Percentiles rank a stretch among this genome's conserved stretches.
Evolutionary conservation across 2,797 vertebrate genomes (phyloP).

Genomic region (Sciaenops ocellatus): DNA sequence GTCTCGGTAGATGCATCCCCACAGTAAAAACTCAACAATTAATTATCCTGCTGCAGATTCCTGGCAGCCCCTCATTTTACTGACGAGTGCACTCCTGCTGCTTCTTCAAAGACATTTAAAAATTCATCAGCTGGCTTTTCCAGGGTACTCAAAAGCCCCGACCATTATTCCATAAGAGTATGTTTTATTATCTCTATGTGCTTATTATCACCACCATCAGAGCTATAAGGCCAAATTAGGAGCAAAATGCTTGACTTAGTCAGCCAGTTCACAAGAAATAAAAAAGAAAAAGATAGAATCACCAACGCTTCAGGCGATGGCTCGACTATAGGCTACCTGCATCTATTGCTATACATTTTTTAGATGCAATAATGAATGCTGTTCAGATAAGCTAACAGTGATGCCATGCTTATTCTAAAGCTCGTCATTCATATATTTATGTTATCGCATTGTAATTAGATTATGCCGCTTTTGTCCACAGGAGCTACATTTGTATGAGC

Average conservation of each 20-base stretch:
- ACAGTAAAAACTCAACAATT: conserved; percentile 86
- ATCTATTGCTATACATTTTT: not conserved
- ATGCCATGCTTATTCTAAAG: not conserved
- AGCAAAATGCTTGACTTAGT: conserved; percentile 61
- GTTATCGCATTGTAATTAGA: conserved; percentile 20
- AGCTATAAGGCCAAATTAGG: conserved; percentile 60
- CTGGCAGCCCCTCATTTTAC: conserved; percentile 82
- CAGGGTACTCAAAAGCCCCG: conserved; percentile 70
- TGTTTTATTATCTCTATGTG: conserved; percentile 77
- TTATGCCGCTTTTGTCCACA: conserved; percentile 27
- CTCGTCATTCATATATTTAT: conserved; percentile 11
- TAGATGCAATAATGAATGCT: not conserved
- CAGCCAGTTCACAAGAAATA: conserved; percentile 42
- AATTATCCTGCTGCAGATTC: conserved; percentile 85
- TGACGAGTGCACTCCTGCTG: conserved; percentile 81
- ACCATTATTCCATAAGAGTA: conserved; percentile 70
- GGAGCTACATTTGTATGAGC: conserved; percentile 19
- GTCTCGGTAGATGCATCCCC: conserved; percentile 84
- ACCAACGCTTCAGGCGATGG: conserved; percentile 21
- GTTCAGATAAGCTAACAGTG: conserved; percentile 6
- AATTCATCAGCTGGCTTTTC: conserved; percentile 82
- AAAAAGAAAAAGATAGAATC: conserved; percentile 7
- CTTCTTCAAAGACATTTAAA: conserved; percentile 85
- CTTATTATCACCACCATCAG: conserved; percentile 72
- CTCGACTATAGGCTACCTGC: conserved; percentile 18